phyloP scores from a whole-genome alignment of 2,113 vertebrate genomes.

The Todiramphus saurophagus region DNA sequence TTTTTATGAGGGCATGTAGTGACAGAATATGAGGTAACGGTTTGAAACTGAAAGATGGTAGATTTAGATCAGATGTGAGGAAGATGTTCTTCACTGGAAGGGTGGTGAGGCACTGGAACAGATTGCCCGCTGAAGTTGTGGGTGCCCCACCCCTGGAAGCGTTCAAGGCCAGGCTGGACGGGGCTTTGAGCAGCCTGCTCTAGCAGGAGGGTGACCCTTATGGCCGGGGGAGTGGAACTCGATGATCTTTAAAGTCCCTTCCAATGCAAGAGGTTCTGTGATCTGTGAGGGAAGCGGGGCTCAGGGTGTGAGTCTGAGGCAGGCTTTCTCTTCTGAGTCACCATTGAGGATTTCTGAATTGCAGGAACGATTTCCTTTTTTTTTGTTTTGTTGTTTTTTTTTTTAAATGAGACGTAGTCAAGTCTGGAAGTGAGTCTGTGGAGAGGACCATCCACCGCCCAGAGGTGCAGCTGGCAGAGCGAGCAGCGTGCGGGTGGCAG shows the following conservation, averaged over 20 bases:
- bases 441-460: neutral
- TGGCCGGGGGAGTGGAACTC: neutral
- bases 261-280: neutral
- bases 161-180: neutral
- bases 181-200: too few relatives aligned
- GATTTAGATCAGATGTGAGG: neutral
- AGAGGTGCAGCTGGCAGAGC: fast-evolving
- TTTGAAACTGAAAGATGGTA: neutral
- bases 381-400: neutral
- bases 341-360: neutral
- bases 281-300: neutral
- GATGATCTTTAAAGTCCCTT: neutral
- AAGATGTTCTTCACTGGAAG: neutral
- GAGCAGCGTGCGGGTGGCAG: neutral
- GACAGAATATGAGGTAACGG: neutral
- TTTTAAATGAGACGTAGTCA: neutral
- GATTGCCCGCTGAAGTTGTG: neutral
- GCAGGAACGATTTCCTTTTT: neutral
- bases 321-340: neutral
- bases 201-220: too few relatives aligned
- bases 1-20: neutral
- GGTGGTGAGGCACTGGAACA: neutral
- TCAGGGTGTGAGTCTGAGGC: neutral
- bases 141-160: neutral
- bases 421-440: neutral